Evolutionary conservation across 2,888 invertebrate genomes (phyloP), one percentile per base, ranked within the genome.

Genomic region (Oeneis ivallda): DNA sequence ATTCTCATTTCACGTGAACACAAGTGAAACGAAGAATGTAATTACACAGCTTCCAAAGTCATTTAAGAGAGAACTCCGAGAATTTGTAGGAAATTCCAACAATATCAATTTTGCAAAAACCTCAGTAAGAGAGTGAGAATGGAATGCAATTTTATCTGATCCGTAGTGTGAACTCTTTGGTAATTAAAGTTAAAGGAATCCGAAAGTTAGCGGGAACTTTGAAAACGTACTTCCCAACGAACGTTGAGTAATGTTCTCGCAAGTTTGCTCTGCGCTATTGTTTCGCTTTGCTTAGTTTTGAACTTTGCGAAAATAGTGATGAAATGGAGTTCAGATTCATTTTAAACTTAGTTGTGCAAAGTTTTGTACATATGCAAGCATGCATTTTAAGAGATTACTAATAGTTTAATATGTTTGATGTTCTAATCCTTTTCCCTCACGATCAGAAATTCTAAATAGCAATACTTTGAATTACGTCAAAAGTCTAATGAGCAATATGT

Each of bases 131-230:
- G 61, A 56, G 68, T 67, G 59, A 68, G 66, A 67, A 60, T 41
- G 74, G 74, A 78, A 77, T 76, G 76, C 74, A 76, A 78, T 77
- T 78, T 74, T 73, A 75, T 76, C 75, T 68, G 73, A 73, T 70
- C 70, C 65, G 63, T 34, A 72, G 69, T 72, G 71, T 72, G 71
- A 71, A 72, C 67, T 70, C 73, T 70, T 69, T 52, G 72, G 75
- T 75, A 76, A 78, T 78, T 79, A 77, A 76, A 75, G 71, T 72
- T 74, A 70, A 72, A 71, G 75, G 74, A 77, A 74, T 76, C 71
- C 62, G 54, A 67, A 74, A 73, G 71, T 75, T 72, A 63, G 61
- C 64, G 57, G 43, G 67, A 66, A 70, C 54, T 65, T 60, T 15
- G 63, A 67, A 66, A 49, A 71, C 67, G 67, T 71, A 66, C 57